Base-by-base conservation (phyloP, 2,888 invertebrate species). In the Sesia bembeciformis region DNA sequence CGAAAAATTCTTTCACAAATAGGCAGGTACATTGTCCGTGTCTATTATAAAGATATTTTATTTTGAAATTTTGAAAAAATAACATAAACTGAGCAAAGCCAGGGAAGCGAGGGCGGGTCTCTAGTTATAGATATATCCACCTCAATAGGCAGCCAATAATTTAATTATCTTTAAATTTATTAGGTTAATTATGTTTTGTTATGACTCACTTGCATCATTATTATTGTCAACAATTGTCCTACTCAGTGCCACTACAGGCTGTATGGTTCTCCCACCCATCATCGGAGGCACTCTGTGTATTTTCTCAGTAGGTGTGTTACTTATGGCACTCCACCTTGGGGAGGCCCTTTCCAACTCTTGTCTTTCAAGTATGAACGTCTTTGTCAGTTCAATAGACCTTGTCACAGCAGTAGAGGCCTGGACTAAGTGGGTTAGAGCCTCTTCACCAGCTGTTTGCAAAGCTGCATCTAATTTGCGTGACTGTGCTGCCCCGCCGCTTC, bases 201-300 rank as follows among this genome's bases (percentile, higher is more conserved):
- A 23, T 23, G 23, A 46, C 46, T 46, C 4, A 46, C 46, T 23
- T 8, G 46, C n/a, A 46, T 50, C 39, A 50, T 39, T 38, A 50
- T 8, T 50, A 39, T 7, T 4, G 38, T 50, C 7, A 50, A 83
- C 54, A 7, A 80, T 56, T 40, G 81, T 75, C 56, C 86, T 73
- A 52, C 78, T 84, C 3, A 89, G 66, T 3, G 84, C 70, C 0
- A 89, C 87, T 0, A 87, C 85, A 0, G 88, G 88, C 59, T 88
- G 88, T 58, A 87, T 81, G 0, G 80, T 77, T 58, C 77, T 78
- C 0, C 88, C 88, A 0, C 83, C 86, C 46, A 84, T 69, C 68
- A 83, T 67, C 0, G 88, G 88, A 1, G 78, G 80, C 3, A 89
- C 88, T 54, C 80, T 62, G 59, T 84, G 80, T 3, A 87, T 70